Evolutionary conservation across 2,113 vertebrate genomes (phyloP), one percentile per base, ranked within the genome.

Genomic region (Saccopteryx leptura): DNA sequence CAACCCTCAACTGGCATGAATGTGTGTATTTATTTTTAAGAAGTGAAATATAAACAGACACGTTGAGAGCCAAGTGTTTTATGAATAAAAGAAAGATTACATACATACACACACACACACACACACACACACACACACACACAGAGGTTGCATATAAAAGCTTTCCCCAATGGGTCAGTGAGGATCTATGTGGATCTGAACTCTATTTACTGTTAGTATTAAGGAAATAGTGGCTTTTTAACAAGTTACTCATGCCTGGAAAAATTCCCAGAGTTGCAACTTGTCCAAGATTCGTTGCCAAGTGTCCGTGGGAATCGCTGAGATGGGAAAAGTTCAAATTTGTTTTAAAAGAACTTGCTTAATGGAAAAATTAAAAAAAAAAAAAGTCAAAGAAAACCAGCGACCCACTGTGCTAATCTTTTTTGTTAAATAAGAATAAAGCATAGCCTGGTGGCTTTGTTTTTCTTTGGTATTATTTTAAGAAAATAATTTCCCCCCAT

Each of bases 211-310:
- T 98, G 98, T 98, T 99, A 98, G 98, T 99, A 99, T 99, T 99
- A 99, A 99, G 99, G 99, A 99, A 99, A 99, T 99, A 98, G 98
- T 98, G 99, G 99, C 98, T 99, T 99, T 99, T 99, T 99, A 99
- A 99, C 99, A 99, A 99, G 99, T 99, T 99, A 99, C 99, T 99
- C 99, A 98, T 98, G 98, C 98, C 99, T 99, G 99, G 99, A 99
- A 99, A 99, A 99, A 99, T 99, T 99, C 99, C 98, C 98, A 99
- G 98, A 98, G 99, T 99, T 99, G 99, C 99, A 99, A 99, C 99
- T 99, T 99, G 99, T 99, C 99, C 99, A 98, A 98, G 98, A 98
- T 98, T 98, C 98, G 98, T 98, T 99, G 99, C 99, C 99, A 99
- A 99, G 99, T 99, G 99, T 99, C 99, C 99, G 99, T 99, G 99